Conservation (phyloP, 2,113 vertebrate genomes). For the Mixornis gularis region DNA sequence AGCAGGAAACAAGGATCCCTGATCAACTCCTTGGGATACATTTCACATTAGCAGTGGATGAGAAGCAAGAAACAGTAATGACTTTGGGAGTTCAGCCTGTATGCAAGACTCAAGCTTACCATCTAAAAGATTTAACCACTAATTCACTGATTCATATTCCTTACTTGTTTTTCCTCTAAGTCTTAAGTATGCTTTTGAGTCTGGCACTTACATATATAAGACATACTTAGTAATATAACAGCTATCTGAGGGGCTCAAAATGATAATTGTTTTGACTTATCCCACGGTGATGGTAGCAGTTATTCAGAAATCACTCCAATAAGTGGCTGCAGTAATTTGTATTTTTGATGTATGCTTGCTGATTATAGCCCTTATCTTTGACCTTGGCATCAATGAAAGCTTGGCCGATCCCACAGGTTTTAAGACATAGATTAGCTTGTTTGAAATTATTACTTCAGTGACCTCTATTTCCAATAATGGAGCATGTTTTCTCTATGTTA, state of each 20-base stretch:
- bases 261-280: conserved; percentile 1
- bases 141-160: not conserved
- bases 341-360: not conserved
- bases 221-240: not conserved
- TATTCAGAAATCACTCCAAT: not conserved
- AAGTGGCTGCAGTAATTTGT: conserved; percentile 3
- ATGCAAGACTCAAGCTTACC: not conserved
- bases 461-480: not conserved
- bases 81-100: not conserved
- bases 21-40: not conserved
- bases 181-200: not conserved
- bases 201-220: not conserved
- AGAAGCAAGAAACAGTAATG: not conserved
- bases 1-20: not conserved
- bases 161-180: not conserved
- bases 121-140: not conserved
- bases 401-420: not conserved
- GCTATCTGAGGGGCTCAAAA: not conserved
- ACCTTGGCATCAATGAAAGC: not conserved
- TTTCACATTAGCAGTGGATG: not conserved
- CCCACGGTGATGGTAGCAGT: not conserved
- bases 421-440: not conserved
- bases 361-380: not conserved
- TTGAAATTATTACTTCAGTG: not conserved
- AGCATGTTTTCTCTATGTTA: not conserved